Evolutionary conservation across 1,140 invertebrate species (phyloP), one percentile per base, ranked within the genome.

Genomic region (Tenebrio molitor): DNA sequence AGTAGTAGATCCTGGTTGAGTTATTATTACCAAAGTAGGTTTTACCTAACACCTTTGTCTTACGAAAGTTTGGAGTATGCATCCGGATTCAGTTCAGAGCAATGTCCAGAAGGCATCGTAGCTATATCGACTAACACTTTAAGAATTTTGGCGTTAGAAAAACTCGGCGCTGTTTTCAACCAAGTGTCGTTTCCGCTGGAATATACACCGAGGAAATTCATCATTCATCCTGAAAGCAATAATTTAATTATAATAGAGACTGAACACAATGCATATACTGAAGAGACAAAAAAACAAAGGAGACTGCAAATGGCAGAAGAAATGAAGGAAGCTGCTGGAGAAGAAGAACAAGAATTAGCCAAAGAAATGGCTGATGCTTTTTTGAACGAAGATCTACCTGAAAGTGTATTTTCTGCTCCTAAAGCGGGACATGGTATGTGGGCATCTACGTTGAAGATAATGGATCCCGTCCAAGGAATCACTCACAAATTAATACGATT

Each of bases 41-140:
- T 97, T 80, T 97, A 99, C 85, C 85, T 99, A 5, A 99, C 97
- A 0, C 97, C 97, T 0, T 83, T 99, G 0, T 98, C 96, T 0
- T 99, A 99, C 81, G 97, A 99, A 84, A 94, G 94, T 44, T 84
- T 99, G 15, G 98, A 99, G 82, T 99, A 97, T 86, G 98, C 98
- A 0, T 97, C 97, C 0, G 97, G 97, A 7, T 99, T 99, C 82
- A 96, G 96, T 69, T 98, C 96, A 70, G 97, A 99, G 84, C 98
- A 99, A 84, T 99, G 98, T 88, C 96, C 97, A 0, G 98, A 99
- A 85, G 98, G 79, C 10, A 98, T 99, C 76, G 98, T 99, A 4
- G 98, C 98, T 0, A 99, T 99, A 83, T 98, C 97, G 0, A 95
- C 95, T 0, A 99, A 99, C 79, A 99, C 97, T 0, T 85, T 99